Conservation (phyloP, 1,140 invertebrate species). For the Sinella curviseta region DNA sequence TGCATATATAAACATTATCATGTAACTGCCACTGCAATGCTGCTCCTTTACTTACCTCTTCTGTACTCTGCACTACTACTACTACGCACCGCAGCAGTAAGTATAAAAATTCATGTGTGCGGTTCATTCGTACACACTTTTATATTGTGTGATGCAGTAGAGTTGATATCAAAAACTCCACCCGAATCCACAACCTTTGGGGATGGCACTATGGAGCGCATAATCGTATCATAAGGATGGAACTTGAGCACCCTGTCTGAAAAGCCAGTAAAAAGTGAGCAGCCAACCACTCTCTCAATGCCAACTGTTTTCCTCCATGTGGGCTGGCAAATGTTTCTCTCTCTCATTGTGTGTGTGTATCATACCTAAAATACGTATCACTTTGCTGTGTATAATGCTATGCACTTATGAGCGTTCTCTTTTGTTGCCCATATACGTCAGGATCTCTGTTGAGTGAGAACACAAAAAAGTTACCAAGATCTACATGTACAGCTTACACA, state of each 20-base stretch:
- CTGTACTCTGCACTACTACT: no score
- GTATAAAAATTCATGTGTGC: not conserved
- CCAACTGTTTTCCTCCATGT: constrained; percentile 43
- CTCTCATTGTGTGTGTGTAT: not conserved
- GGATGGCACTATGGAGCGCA: constrained; percentile 41
- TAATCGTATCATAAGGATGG: constrained; percentile 42
- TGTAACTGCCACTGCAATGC: no score
- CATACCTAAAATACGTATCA: not conserved
- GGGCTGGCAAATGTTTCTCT: constrained; percentile 37
- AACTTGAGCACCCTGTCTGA: constrained; percentile 38
- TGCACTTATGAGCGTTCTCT: not conserved
- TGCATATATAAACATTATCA: no score
- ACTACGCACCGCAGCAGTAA: not conserved
- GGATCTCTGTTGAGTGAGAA: no score
- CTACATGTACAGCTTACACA: no score
- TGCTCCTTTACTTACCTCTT: no score
- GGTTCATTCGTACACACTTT: not conserved
- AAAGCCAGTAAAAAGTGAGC: constrained; percentile 43
- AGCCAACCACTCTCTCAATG: constrained; percentile 35
- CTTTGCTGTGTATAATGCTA: not conserved
- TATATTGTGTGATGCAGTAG: not conserved
- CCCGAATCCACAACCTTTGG: constrained; percentile 39
- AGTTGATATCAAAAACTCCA: constrained; percentile 46
- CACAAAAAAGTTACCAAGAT: no score
- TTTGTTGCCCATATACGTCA: not conserved